A percentile compares a stretch with the other conserved stretches of the same genome.
Conservation (phyloP, 2,797 vertebrate species). For the Darevskia mixta region DNA sequence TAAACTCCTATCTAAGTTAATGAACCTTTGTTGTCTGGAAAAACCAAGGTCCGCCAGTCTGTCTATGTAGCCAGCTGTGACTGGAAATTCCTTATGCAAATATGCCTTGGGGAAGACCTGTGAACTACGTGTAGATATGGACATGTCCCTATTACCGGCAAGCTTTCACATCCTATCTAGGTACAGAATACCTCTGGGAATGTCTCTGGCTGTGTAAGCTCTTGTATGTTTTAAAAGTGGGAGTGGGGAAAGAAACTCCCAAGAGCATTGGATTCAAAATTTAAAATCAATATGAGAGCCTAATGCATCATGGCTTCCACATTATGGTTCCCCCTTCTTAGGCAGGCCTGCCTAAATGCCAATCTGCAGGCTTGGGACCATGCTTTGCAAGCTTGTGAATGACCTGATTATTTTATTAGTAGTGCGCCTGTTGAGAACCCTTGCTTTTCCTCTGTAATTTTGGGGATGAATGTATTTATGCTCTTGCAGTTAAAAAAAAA, state of each 20-base stretch:
- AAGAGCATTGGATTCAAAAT: neutral
- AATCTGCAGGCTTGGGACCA: neutral
- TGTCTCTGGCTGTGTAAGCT: neutral
- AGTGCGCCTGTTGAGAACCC: neutral
- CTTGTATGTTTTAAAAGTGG: conserved; percentile 5
- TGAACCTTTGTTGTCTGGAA: conserved; percentile 41
- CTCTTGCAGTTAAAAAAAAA: too few relatives aligned
- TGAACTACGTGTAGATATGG: neutral
- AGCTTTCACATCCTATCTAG: conserved; percentile 6
- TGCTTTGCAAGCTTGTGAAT: neutral
- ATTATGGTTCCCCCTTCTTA: neutral
- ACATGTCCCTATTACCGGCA: neutral
- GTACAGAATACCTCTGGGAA: neutral
- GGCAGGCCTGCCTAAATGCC: neutral
- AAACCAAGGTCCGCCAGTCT: neutral
- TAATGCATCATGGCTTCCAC: neutral
- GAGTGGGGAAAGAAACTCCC: neutral
- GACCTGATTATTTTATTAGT: neutral
- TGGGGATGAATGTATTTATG: too few relatives aligned
- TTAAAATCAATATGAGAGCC: neutral
- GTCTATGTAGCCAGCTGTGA: conserved; percentile 4
- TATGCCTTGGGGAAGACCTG: neutral
- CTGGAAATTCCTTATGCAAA: conserved; percentile 12
- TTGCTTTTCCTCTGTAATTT: neutral
- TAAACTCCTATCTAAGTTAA: conserved; percentile 30